These are phyloP conservation scores for Melieria crassipennis DNA, from an alignment of 2,888 invertebrate genomes.

Conservation along the genomic window DNA sequence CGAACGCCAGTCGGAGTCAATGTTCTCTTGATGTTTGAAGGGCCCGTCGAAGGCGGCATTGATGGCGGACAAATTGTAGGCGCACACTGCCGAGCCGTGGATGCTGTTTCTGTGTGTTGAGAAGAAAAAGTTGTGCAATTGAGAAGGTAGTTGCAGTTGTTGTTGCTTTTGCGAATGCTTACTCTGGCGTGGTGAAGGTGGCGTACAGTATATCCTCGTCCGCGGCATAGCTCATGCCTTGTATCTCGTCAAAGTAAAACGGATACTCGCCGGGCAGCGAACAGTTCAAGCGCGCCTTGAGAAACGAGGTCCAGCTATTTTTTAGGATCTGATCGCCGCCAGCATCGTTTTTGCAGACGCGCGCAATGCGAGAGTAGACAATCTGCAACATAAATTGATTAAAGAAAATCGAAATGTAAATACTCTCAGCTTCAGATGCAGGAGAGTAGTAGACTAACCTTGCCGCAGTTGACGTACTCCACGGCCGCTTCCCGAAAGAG, in stretches of 20 bases:
- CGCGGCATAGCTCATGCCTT: constrained; percentile 80
- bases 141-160: not conserved
- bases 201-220: constrained; percentile 84
- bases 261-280: constrained; percentile 86
- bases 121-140: not conserved
- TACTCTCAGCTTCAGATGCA: not conserved
- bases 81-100: constrained; percentile 90
- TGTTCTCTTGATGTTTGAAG: constrained; percentile 83
- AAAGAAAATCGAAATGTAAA: not conserved
- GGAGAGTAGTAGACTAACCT: constrained; percentile 69
- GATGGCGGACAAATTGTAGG: constrained; percentile 86
- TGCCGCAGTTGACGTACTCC: constrained; percentile 93
- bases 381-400: constrained; percentile 68
- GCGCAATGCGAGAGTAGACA: constrained; percentile 88
- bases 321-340: constrained; percentile 81
- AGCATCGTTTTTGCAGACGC: constrained; percentile 90
- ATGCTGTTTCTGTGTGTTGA: constrained; percentile 77
- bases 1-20: constrained; percentile 81
- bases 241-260: constrained; percentile 90
- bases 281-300: constrained; percentile 86
- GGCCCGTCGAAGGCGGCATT: constrained; percentile 84
- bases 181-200: constrained; percentile 85
- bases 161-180: constrained; percentile 48
- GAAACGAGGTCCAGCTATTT: constrained; percentile 91
- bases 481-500: constrained; percentile 91